phyloP scores from a whole-genome alignment of 2,113 vertebrate species.

The Calidris pygmaea region DNA sequence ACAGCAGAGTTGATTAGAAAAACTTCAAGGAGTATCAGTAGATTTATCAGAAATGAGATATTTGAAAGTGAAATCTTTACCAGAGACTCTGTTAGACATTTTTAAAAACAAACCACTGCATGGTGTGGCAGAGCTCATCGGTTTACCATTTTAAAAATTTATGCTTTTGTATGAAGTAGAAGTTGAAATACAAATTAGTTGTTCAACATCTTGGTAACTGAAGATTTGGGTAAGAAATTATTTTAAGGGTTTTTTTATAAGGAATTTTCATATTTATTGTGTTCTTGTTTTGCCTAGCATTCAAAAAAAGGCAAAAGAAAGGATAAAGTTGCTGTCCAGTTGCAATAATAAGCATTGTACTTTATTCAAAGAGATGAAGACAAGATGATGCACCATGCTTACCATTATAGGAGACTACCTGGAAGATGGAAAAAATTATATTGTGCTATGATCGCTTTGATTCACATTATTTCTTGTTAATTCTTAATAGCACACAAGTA shows the following conservation, averaged over 20 bases:
- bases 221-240: not conserved
- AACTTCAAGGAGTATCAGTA: not conserved
- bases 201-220: not conserved
- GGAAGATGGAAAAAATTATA: not conserved
- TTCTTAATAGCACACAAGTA: not conserved
- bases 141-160: not conserved
- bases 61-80: not conserved
- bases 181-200: not conserved
- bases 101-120: not conserved
- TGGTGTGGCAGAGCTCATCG: accelerated
- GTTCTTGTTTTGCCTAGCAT: not conserved
- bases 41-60: not conserved
- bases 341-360: not conserved
- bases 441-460: not conserved
- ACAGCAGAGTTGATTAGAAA: not conserved
- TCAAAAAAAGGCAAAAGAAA: not conserved
- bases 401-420: not conserved
- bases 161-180: not conserved
- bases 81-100: not conserved
- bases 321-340: not conserved
- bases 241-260: not conserved
- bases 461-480: not conserved
- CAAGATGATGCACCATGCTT: not conserved
- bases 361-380: not conserved
- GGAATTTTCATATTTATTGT: not conserved